Conservation (phyloP, 2,888 invertebrate genomes). For the Salpingus planirostris region DNA sequence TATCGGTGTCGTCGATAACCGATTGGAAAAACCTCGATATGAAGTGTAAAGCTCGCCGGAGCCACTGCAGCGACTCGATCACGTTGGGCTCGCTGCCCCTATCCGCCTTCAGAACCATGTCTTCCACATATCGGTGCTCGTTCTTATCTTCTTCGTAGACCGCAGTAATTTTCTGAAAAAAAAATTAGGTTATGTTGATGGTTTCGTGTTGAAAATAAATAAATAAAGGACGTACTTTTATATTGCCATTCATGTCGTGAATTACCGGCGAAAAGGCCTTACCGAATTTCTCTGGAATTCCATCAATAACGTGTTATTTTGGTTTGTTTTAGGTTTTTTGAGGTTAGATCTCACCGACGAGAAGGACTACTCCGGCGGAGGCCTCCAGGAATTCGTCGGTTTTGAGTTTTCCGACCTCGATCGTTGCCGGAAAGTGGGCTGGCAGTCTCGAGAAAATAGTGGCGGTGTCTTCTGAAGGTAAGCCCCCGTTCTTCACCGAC, state of each 20-base stretch:
- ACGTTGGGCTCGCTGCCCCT: slow-evolving; percentile 45
- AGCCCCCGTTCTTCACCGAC: slow-evolving; percentile 6
- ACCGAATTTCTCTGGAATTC: slow-evolving; percentile 45
- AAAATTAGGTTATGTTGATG: slow-evolving; percentile 41
- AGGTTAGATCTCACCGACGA: slow-evolving; percentile 22
- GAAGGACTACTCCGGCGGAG: slow-evolving; percentile 18
- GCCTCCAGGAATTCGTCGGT: slow-evolving; percentile 26
- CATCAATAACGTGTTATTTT: background rate
- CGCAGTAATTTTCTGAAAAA: slow-evolving; percentile 49
- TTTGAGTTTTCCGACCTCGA: slow-evolving; percentile 16
- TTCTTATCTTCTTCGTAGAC: slow-evolving; percentile 47
- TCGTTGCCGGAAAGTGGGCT: slow-evolving; percentile 4
- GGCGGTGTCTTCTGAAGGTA: slow-evolving; percentile 5
- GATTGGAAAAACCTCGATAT: slow-evolving; percentile 51
- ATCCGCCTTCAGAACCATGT: slow-evolving; percentile 57
- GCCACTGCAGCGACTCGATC: slow-evolving; percentile 62
- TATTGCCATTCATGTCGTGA: slow-evolving; percentile 69
- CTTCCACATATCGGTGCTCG: slow-evolving; percentile 53
- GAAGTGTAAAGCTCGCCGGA: slow-evolving; percentile 60
- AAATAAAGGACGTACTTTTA: slow-evolving; percentile 63
- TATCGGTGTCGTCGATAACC: slow-evolving; percentile 45
- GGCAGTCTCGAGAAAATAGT: slow-evolving; percentile 8
- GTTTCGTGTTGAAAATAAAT: too few relatives aligned
- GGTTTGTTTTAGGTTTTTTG: background rate
- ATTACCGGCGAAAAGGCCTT: slow-evolving; percentile 64